phyloP scores from a whole-genome alignment of 2,888 invertebrate species.

The Epirrhoe tristata region DNA sequence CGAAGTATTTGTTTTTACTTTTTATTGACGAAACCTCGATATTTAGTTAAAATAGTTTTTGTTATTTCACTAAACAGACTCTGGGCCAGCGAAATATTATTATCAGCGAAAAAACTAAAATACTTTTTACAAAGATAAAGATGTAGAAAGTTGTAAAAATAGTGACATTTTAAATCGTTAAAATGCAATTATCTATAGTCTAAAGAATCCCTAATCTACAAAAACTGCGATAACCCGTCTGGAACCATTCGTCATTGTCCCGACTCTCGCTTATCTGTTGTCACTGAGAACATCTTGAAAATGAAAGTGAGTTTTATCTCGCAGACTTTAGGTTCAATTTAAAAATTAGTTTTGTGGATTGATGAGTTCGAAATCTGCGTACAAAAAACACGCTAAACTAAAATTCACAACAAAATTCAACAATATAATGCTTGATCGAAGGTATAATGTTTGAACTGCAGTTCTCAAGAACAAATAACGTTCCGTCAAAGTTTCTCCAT shows the following conservation, averaged over 20 bases:
- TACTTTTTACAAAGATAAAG: background rate
- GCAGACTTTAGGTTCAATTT: constrained; percentile 1
- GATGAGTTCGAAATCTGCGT: background rate
- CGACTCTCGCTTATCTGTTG: constrained; percentile 51
- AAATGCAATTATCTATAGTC: constrained; percentile 32
- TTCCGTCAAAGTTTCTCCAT: constrained; percentile 24
- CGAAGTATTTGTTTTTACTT: no score
- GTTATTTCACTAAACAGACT: no score
- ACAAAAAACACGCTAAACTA: no score
- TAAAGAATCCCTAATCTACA: constrained; percentile 34
- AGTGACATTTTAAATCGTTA: constrained; percentile 13
- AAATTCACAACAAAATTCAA: no score
- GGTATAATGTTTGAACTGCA: constrained; percentile 3
- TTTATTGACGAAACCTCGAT: no score
- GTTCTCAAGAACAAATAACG: constrained; percentile 13
- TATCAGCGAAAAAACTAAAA: background rate
- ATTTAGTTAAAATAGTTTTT: no score
- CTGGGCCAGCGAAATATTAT: background rate
- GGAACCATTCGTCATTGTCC: constrained; percentile 64
- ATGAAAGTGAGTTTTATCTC: constrained; percentile 14
- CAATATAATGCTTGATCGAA: no score
- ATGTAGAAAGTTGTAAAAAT: constrained; percentile 3
- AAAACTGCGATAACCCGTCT: constrained; percentile 43
- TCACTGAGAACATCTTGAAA: background rate
- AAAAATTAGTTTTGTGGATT: background rate